Evolutionary conservation across 2,888 invertebrate genomes (phyloP).

Genomic region (Mantis religiosa): DNA sequence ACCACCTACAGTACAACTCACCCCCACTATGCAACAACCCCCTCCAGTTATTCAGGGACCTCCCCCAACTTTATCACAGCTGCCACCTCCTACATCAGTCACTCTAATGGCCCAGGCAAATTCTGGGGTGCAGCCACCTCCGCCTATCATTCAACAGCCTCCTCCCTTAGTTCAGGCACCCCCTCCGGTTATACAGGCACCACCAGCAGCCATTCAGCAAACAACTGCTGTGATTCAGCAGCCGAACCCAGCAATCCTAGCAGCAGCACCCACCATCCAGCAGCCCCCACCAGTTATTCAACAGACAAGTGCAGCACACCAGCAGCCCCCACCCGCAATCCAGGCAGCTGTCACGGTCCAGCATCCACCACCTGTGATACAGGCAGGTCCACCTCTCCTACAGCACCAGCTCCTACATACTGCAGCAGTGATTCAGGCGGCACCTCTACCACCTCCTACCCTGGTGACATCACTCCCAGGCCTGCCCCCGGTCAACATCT

Average conservation of each 20-base stretch:
- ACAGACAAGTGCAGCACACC: neutral
- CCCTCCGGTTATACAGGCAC: neutral
- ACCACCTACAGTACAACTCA: neutral
- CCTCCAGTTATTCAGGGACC: constrained; percentile 36
- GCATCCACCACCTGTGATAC: constrained; percentile 44
- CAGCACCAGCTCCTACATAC: constrained; percentile 37
- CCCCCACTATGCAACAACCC: constrained; percentile 31
- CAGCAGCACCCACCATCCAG: constrained; percentile 32
- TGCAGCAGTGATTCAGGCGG: constrained; percentile 34
- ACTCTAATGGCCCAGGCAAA: constrained; percentile 33
- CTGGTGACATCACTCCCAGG: constrained; percentile 42
- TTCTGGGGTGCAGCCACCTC: neutral
- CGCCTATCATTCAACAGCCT: neutral
- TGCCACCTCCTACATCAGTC: neutral
- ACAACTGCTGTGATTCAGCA: constrained; percentile 24
- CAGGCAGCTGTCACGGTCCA: constrained; percentile 38
- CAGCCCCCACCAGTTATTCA: constrained; percentile 37
- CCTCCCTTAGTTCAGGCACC: constrained; percentile 34
- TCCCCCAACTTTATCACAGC: neutral
- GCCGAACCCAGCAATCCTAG: neutral
- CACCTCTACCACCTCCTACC: neutral
- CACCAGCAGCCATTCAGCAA: constrained; percentile 22
- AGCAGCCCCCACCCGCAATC: constrained; percentile 41
- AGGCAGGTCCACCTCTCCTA: constrained; percentile 47
- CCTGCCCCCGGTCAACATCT: constrained; percentile 32